Base-by-base conservation (phyloP, 2,113 vertebrate species). In the Motacilla alba region DNA sequence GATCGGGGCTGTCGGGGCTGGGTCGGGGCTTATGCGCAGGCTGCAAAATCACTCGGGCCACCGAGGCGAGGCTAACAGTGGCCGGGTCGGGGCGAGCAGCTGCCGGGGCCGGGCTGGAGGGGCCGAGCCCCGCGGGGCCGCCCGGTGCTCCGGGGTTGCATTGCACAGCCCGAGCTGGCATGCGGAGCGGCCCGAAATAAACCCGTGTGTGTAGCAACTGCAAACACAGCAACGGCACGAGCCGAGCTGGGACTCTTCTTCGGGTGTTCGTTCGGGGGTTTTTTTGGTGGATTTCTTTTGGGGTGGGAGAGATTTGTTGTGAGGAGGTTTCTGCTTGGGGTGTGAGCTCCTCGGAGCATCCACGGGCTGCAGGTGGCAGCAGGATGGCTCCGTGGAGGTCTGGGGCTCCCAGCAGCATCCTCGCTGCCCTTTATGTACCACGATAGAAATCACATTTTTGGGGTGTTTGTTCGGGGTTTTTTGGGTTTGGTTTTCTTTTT, bases 151-250 rank as follows among this genome's bases (percentile, higher is more conserved):
- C 4, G 13, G 66, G 96, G 33, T 94, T 76, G 39, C 91, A 23
- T 77, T 55, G 93, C 97, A 91, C 50, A 6, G 88, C 73, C 94
- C 67, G 87, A 16, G 27, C 90, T 69, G 97, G 97, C 97, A 97
- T 3, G 90, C 10, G 5, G 85, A 1, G 26, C 4, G 6, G 93
- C 96, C 97, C 96, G 96, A 97, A 98, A 98, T 98, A 98, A 98
- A 91, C 31, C 83, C 97, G 96, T 97, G 98, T 98, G 96, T 91
- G 94, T 98, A 97, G 98, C 96, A 98, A 98, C 98, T 87, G 87
- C 11, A 6, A 68, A 90, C 97, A 95, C 56, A 96, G 97, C 96
- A 98, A 98, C 98, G 23, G 86, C 75, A 22, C 24, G 24, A 60
- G 75, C 37, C 47, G 89, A 69, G 90, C 2, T 26, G 79, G 28